phyloP scores from a whole-genome alignment of 2,888 invertebrate genomes.

The Pristionchus japonicus region DNA sequence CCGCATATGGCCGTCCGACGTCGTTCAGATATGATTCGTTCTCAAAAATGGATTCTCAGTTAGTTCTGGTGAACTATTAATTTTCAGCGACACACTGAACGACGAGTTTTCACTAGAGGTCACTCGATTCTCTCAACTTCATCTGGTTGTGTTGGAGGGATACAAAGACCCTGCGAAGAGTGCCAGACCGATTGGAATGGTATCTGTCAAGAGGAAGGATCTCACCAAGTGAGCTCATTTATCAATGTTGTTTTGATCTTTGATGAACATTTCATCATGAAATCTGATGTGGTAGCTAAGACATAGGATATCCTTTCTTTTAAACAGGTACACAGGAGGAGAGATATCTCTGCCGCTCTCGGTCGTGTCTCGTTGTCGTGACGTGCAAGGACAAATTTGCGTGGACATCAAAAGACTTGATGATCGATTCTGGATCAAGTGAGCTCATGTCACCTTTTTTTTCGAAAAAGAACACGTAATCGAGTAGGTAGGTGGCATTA shows the following conservation, averaged over 20 bases:
- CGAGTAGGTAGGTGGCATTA: too few relatives aligned
- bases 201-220: conserved; percentile 34
- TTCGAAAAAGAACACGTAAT: too few relatives aligned
- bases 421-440: conserved; percentile 35
- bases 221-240: neutral
- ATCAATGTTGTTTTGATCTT: neutral
- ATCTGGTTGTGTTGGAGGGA: conserved; percentile 42
- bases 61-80: neutral
- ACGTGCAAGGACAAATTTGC: conserved; percentile 58
- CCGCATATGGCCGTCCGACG: too few relatives aligned
- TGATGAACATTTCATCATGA: too few relatives aligned
- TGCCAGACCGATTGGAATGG: conserved; percentile 45
- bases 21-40: too few relatives aligned
- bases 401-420: conserved; percentile 50
- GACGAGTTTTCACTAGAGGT: conserved; percentile 39
- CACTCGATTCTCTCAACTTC: conserved; percentile 37
- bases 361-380: conserved; percentile 55
- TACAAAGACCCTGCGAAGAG: conserved; percentile 22
- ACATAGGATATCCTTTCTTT: neutral
- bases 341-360: conserved; percentile 48
- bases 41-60: neutral
- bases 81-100: neutral
- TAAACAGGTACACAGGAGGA: neutral
- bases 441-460: too few relatives aligned
- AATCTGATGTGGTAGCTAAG: too few relatives aligned